Percentiles rank a stretch among this genome's conserved stretches.
Evolutionary conservation across 2,113 vertebrate species (phyloP).

Genomic region (Synodontis membranacea): DNA sequence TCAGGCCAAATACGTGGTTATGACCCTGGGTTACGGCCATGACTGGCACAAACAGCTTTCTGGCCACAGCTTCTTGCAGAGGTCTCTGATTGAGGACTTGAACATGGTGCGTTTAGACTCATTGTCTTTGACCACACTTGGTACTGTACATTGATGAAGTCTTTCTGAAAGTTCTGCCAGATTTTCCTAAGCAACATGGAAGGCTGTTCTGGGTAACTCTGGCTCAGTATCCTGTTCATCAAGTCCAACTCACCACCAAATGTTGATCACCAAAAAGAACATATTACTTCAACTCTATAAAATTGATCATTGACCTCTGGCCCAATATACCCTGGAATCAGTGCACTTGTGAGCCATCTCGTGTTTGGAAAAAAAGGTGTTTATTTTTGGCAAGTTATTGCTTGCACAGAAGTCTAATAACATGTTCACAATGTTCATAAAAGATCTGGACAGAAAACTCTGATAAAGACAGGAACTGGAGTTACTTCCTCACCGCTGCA

Average conservation of each 20-base stretch:
- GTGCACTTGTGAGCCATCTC: background rate
- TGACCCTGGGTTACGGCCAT: background rate
- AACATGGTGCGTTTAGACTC: background rate
- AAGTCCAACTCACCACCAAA: background rate
- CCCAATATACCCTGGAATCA: background rate
- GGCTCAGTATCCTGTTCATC: background rate
- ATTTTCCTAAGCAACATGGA: background rate
- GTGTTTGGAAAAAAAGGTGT: too few relatives aligned
- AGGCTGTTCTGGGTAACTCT: background rate
- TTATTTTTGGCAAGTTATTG: background rate
- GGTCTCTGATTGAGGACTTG: background rate
- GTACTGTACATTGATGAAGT: background rate
- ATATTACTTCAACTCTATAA: background rate
- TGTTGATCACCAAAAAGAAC: background rate
- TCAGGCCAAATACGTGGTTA: background rate
- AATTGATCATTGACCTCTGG: background rate
- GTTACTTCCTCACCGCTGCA: background rate
- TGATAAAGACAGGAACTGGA: background rate
- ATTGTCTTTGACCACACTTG: background rate
- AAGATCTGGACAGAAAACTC: background rate
- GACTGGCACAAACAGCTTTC: background rate
- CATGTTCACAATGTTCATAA: background rate
- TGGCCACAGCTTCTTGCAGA: background rate
- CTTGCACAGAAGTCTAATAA: background rate
- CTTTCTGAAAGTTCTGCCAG: background rate